A percentile compares a stretch with the other conserved stretches of the same genome.
These are phyloP conservation scores for Cydia splendana DNA, from an alignment of 1,140 invertebrate genomes.

Conservation along the genomic window DNA sequence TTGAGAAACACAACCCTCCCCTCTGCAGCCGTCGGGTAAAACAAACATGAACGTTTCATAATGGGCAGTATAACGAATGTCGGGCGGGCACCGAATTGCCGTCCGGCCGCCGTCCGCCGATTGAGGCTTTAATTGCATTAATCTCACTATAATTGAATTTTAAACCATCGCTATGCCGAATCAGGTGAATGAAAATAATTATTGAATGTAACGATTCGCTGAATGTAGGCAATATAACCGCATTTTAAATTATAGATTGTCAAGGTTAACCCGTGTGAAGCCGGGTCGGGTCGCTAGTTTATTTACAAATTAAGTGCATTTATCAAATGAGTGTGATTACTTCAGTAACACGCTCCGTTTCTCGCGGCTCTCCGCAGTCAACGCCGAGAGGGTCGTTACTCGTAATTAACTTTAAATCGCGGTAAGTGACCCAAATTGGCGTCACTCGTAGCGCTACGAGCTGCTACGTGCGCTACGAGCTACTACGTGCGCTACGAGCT, in stretches of 20 bases:
- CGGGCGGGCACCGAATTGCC: not conserved
- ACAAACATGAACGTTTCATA: not conserved
- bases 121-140: not conserved
- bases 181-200: not conserved
- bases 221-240: no score
- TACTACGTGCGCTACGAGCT: not conserved
- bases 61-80: not conserved
- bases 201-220: not conserved
- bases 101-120: not conserved
- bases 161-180: conserved; percentile 5
- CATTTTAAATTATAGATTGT: no score
- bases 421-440: conserved; percentile 15
- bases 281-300: no score
- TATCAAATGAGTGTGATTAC: not conserved
- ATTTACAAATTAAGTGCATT: not conserved
- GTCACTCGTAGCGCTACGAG: not conserved
- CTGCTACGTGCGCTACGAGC: not conserved
- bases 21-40: not conserved
- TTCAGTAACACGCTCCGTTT: not conserved
- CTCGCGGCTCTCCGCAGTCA: not conserved
- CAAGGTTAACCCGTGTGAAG: no score
- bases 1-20: no score
- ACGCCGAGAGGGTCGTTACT: not conserved
- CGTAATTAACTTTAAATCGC: conserved; percentile 7
- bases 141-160: conserved; percentile 21